These are phyloP conservation scores for Calyptomena viridis DNA, from an alignment of 2,113 vertebrate species.

Conservation along the genomic window DNA sequence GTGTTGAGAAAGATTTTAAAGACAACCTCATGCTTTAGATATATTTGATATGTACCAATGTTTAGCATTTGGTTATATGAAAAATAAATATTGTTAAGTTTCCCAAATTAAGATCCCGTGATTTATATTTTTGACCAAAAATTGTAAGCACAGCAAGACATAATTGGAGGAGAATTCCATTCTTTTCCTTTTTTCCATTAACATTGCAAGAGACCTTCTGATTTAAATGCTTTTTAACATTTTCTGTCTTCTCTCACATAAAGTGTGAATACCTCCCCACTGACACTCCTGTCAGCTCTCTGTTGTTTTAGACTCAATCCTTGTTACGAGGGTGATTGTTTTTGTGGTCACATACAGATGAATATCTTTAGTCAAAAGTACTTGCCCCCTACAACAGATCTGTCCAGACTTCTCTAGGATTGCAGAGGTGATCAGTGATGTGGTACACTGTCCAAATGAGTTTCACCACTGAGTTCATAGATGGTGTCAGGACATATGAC, in stretches of 20 bases:
- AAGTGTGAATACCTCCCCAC: not conserved
- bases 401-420: not conserved
- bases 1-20: not conserved
- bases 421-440: not conserved
- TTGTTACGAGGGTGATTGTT: not conserved
- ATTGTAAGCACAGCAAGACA: not conserved
- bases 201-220: not conserved
- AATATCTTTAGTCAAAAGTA: not conserved
- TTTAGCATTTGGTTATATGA: not conserved
- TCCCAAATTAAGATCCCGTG: not conserved
- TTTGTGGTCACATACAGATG: not conserved
- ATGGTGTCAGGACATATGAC: not conserved
- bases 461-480: not conserved
- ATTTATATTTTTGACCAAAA: not conserved
- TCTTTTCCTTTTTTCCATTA: not conserved
- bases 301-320: not conserved
- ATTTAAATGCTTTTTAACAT: not conserved
- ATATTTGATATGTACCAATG: not conserved
- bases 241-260: not conserved
- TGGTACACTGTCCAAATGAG: not conserved
- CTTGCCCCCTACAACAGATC: not conserved
- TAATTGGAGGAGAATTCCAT: not conserved
- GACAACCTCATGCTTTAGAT: not conserved
- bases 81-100: not conserved
- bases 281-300: not conserved